These are phyloP conservation scores for Papilio glaucus DNA, from an alignment of 1,140 invertebrate species.

Conservation along the genomic window DNA sequence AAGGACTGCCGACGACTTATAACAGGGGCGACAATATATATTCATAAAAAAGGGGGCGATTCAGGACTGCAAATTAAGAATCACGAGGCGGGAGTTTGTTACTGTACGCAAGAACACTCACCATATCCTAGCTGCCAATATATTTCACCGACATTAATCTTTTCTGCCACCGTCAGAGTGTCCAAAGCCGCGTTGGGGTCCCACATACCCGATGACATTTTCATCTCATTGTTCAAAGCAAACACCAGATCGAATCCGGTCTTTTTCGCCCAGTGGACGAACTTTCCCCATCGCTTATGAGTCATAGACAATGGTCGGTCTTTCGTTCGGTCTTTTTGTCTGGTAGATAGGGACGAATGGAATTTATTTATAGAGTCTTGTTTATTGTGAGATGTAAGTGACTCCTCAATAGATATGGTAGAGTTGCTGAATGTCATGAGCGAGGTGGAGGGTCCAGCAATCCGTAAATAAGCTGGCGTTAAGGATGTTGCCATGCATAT, in stretches of 20 bases:
- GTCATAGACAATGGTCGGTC: constrained; percentile 48
- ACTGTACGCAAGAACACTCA: constrained; percentile 66
- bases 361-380: constrained; percentile 43
- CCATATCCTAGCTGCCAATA: constrained; percentile 88
- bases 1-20: too few species aligned
- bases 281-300: constrained; percentile 72
- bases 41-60: too few species aligned
- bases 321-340: neutral
- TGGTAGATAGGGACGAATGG: constrained; percentile 26
- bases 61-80: too few species aligned
- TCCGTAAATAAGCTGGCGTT: constrained; percentile 85
- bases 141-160: constrained; percentile 82
- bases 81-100: too few species aligned
- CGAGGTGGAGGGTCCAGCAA: constrained; percentile 84
- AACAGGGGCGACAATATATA: too few species aligned
- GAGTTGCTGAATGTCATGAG: constrained; percentile 77
- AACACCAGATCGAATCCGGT: constrained; percentile 81
- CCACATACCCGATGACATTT: constrained; percentile 75
- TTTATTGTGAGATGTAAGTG: constrained; percentile 38
- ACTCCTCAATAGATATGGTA: constrained; percentile 63
- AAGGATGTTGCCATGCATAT: constrained; percentile 84
- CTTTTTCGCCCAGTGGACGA: constrained; percentile 78
- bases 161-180: constrained; percentile 84
- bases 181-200: constrained; percentile 82
- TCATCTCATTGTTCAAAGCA: constrained; percentile 74